These are phyloP conservation scores for Brachyopa scutellaris DNA, from an alignment of 2,888 invertebrate genomes.

Conservation along the genomic window DNA sequence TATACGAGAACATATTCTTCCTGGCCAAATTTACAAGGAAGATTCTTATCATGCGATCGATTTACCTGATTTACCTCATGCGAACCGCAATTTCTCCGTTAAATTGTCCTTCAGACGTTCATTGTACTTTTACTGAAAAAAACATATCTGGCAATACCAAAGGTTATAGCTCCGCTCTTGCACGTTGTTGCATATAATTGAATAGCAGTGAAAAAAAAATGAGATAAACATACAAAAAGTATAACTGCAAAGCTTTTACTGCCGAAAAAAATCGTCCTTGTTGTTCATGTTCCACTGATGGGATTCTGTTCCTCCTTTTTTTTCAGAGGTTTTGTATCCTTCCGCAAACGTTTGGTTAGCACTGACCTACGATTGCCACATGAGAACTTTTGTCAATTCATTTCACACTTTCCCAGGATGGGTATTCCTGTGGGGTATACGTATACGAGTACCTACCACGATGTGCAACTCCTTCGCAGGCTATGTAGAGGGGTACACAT, in stretches of 20 bases:
- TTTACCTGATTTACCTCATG: too few species aligned
- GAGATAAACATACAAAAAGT: constrained; percentile 25
- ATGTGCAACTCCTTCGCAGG: constrained; percentile 23
- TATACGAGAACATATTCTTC: too few species aligned
- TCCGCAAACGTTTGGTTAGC: constrained; percentile 71
- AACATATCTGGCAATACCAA: constrained; percentile 50
- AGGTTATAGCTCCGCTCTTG: background rate
- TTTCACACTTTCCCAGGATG: constrained; percentile 59
- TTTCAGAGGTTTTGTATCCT: constrained; percentile 67
- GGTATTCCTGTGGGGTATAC: constrained; percentile 4
- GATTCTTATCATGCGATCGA: too few species aligned
- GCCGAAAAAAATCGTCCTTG: constrained; percentile 33
- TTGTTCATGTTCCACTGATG: constrained; percentile 47
- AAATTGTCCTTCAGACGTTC: too few species aligned
- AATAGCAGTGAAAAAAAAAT: constrained; percentile 23
- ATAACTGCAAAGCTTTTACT: constrained; percentile 66
- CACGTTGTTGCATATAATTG: constrained; percentile 66
- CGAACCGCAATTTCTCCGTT: too few species aligned
- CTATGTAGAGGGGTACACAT: too few species aligned
- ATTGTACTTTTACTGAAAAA: too few species aligned
- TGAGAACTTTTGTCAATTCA: constrained; percentile 68
- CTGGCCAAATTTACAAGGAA: too few species aligned
- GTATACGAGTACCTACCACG: constrained; percentile 15
- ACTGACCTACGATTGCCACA: constrained; percentile 69
- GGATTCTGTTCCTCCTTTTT: constrained; percentile 41